Evolutionary conservation across 2,797 vertebrate genomes (phyloP), one percentile per base, ranked within the genome.

Genomic region (Neosilurus hyrtlii): DNA sequence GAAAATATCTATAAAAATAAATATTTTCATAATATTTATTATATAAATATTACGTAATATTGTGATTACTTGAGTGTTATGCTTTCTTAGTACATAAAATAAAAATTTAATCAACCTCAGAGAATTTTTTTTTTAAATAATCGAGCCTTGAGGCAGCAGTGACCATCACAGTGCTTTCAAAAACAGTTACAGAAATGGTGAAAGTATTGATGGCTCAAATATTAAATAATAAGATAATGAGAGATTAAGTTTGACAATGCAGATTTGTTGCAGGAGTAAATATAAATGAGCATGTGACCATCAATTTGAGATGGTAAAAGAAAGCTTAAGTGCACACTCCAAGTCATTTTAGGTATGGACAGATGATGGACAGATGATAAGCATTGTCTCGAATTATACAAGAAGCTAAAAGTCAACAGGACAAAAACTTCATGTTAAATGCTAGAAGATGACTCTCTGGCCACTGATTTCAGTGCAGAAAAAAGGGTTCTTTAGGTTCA

Each of bases 1-100:
- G 72, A 91, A 62, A 88, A 86, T 65, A 83, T 86, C 72, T 15
- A 71, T 43, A 83, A 80, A 87, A 88, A 91, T 91, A 94, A 94
- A 93, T 94, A 94, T 92, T 90, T 89, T 51, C 88, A 91, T 90
- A 92, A 94, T 94, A 94, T 94, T 93, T 93, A 93, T 92, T 26
- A 67, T 82, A 75, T 49, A 88, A 86, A 88, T 86, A 83, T 82
- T 88, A 86, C 77, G 71, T 22, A 85, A 71, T 86, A 71, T 77
- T 81, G 51, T 67, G 80, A 72, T 26, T 81, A 84, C 63, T 84
- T 81, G 54, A 80, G 6, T 80, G 61, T 57, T 82, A 62, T 74
- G 80, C 79, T 84, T 85, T 83, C 66, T 68, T 61, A 67, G 10
- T 56, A 24, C 73, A 81, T 22, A 81, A 12, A 86, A 84, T 74